Evolutionary conservation across 1,140 invertebrate species (phyloP), one percentile per base, ranked within the genome.

Genomic region (Meloidogyne floridensis): DNA sequence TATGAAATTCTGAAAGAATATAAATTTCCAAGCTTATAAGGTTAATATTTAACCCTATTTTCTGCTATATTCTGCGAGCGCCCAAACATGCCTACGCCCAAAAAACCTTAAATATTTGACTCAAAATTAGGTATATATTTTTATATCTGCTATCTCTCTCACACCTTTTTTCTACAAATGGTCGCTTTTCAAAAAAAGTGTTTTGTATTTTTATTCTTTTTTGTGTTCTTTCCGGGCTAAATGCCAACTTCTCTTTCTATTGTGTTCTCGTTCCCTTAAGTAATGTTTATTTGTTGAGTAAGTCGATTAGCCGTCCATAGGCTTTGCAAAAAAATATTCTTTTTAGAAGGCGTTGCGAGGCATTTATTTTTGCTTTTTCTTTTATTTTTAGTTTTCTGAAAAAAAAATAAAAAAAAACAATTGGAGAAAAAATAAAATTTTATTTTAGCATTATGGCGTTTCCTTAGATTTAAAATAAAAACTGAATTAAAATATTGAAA

Each of bases 251-350:
- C 59, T 65, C n/a, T 65, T n/a, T 65, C n/a, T 32, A 32, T 3
- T 65, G 59, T 65, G 59, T 65, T 65, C 59, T 65, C 59, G 59
- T 65, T 65, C 59, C 59, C 5, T n/a, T 65, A 65, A 65, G n/a
- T n/a, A n/a, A 65, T 65, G 59, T 6, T n/a, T 65, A 4, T 47
- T 47, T 47, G 47, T 47, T 47, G 47, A 47, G 47, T 47, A 47
- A n/a, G 59, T 65, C 15, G 59, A 65, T 65, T 65, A 65, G 59
- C n/a, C 15, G 59, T 15, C 59, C 59, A 65, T 65, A 65, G 10
- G 4, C 59, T 6, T 47, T 65, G 59, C 59, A 65, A 65, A 65
- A 32, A 32, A 32, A 32, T 32, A 32, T 32, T 65, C 15, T 65
- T 11, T 47, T 47, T 65, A 65, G 59, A 65, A n/a, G n/a, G 59